Percentiles rank a stretch among this genome's conserved stretches.
Evolutionary conservation across 2,113 vertebrate species (phyloP).

Genomic region (Datnioides undecimradiatus): DNA sequence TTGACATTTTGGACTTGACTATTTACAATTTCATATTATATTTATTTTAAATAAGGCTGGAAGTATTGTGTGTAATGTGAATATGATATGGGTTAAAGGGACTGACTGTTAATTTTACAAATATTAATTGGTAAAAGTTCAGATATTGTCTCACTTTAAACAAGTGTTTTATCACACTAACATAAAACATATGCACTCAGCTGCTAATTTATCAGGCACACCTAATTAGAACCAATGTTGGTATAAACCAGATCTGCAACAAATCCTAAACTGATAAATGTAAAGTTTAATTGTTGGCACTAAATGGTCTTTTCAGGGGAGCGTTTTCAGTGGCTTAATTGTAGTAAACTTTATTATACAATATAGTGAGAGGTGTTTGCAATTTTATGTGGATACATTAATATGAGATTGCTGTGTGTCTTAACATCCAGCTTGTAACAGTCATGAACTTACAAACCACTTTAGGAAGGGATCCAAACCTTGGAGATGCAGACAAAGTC

Average conservation of each 20-base stretch:
- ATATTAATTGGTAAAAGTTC: too few species aligned
- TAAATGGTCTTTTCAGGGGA: neutral
- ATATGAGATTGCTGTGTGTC: too few species aligned
- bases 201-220: neutral
- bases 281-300: neutral
- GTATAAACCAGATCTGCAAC: too few species aligned
- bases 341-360: neutral
- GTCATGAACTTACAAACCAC: conserved; percentile 88
- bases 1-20: neutral
- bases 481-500: conserved; percentile 84
- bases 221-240: neutral
- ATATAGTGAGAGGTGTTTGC: neutral
- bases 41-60: too few species aligned
- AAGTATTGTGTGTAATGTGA: neutral
- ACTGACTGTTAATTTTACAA: neutral
- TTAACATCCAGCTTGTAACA: neutral
- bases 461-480: conserved; percentile 90
- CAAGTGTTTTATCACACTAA: too few species aligned
- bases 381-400: neutral
- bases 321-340: neutral
- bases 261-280: neutral
- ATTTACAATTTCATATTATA: neutral
- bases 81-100: neutral
- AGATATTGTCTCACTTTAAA: too few species aligned
- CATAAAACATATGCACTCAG: neutral